Conservation (phyloP, 2,797 vertebrate genomes). For the Merluccius polli region DNA sequence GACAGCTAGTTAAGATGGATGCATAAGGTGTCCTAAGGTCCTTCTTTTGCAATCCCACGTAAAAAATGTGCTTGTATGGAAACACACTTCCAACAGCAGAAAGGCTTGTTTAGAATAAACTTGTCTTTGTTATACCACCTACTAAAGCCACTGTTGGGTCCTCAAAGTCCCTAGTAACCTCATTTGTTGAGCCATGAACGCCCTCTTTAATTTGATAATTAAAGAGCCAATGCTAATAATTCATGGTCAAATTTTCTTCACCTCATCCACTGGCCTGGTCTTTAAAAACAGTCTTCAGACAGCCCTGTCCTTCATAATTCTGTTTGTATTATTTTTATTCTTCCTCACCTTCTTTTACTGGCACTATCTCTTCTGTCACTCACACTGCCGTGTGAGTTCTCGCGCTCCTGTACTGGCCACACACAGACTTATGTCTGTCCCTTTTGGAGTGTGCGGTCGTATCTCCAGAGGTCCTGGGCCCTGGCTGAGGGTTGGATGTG, state of each 20-base stretch:
- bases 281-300: neutral
- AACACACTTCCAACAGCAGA: too few species aligned
- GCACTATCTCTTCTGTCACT: neutral
- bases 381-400: neutral
- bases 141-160: neutral
- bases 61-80: neutral
- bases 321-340: neutral
- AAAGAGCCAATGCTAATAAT: neutral
- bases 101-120: too few species aligned
- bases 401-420: neutral
- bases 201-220: neutral
- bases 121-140: neutral
- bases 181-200: neutral
- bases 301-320: neutral
- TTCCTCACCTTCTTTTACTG: neutral
- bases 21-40: neutral
- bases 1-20: neutral
- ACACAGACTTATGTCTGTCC: neutral
- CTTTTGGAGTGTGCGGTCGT: neutral
- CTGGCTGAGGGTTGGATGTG: neutral
- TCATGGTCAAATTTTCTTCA: neutral
- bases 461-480: neutral
- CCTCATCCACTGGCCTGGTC: neutral
- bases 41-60: neutral
- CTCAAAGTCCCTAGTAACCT: neutral